Evolutionary conservation across 2,888 invertebrate genomes (phyloP), one percentile per base, ranked within the genome.

Genomic region (Cheilosia impressa): DNA sequence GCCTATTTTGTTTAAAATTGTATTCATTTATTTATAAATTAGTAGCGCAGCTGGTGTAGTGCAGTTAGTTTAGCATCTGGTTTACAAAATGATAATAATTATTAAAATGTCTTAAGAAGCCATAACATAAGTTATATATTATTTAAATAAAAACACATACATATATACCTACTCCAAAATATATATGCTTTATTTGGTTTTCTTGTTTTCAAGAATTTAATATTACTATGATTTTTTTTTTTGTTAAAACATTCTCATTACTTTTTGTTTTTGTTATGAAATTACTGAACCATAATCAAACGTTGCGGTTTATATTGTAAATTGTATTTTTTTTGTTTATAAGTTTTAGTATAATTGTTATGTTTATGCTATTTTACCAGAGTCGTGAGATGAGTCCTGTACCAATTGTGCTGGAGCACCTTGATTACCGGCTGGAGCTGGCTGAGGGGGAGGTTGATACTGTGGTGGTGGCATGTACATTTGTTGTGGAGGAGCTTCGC

Each of bases 371-470:
- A 78, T 73, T 77, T 88, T 87, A 55, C 76, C 87, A 62, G 77
- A 88, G 47, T 87, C 84, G 52, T 88, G 89, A 47, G 88, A 87
- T 76, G 88, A 89, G 81, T 89, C 89, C 55, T 88, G 90, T 80
- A 89, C 90, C 89, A 91, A 89, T 73, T 77, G 85, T 85, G 81
- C 68, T 76, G 83, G 94, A 90, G 93, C 76, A 87, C 93, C 93
- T 93, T 88, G 93, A 62, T 94, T 94, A 89, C 93, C 94, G 68
- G 94, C 93, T 87, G 93, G 93, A 15, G 93, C 93, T 88, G 93
- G 94, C 87, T 93, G 94, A 87, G 90, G 92, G 83, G 92, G 92
- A 87, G 93, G 94, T 88, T 88, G 91, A 88, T 91, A 91, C 87
- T 90, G 91, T 93, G 88, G 91, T 92, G 31, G 93, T 91, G 47